Conservation (phyloP, 2,113 vertebrate genomes). For the Saguinus imperator region DNA sequence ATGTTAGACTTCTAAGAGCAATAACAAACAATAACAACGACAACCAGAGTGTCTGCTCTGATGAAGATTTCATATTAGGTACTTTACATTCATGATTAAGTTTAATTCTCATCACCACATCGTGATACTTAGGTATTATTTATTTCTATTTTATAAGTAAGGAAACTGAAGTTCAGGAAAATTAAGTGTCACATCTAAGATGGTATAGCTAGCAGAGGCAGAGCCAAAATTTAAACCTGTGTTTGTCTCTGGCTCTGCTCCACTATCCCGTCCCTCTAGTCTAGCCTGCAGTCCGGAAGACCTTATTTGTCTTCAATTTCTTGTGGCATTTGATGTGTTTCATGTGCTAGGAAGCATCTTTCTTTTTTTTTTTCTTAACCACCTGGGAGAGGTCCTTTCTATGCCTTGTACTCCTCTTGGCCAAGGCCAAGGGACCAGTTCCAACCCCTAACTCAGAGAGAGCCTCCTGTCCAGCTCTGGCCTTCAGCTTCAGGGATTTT, state of each 20-base stretch:
- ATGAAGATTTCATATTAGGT: not conserved
- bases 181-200: not conserved
- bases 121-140: slow-evolving; percentile 26
- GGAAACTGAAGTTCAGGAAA: slow-evolving; percentile 17
- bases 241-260: slow-evolving; percentile 22
- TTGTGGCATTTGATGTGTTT: slow-evolving; percentile 25
- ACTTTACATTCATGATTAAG: not conserved
- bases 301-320: not conserved
- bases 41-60: not conserved
- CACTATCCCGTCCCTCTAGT: not conserved
- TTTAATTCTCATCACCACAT: slow-evolving; percentile 10
- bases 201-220: not conserved
- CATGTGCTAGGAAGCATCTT: not conserved
- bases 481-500: not conserved
- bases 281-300: not conserved
- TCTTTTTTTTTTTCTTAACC: not conserved
- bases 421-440: not conserved
- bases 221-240: not conserved
- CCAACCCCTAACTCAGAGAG: not conserved
- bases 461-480: not conserved
- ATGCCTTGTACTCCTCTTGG: not conserved
- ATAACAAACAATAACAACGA: not conserved
- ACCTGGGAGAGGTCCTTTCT: not conserved
- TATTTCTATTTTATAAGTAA: slow-evolving; percentile 28
- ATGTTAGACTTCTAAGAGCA: not conserved